Evolutionary conservation across 2,113 vertebrate genomes (phyloP).

Genomic region (Apaloderma vittatum): DNA sequence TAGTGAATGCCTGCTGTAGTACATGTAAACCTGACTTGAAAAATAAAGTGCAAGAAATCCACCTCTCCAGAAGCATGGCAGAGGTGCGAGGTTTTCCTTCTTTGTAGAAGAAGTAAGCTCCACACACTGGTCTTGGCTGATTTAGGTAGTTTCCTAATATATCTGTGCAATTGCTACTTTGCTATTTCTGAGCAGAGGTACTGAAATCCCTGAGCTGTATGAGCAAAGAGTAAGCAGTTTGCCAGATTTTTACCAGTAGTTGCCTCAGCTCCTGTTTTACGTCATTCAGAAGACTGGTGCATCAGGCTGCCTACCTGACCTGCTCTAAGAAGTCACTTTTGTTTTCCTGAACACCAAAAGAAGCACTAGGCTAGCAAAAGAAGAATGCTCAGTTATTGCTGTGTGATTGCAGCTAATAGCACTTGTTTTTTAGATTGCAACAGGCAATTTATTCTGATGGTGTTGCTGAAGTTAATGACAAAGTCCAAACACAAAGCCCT

Average conservation of each 20-base stretch:
- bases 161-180: not conserved
- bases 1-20: not conserved
- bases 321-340: not conserved
- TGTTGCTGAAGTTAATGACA: not conserved
- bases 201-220: not conserved
- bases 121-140: rapidly evolving
- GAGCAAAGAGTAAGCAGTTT: not conserved
- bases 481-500: not conserved
- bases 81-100: not conserved
- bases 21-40: not conserved
- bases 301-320: not conserved
- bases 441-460: not conserved
- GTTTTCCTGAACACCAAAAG: not conserved
- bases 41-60: not conserved
- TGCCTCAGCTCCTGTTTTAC: not conserved
- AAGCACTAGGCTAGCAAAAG: not conserved
- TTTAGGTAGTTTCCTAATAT: not conserved
- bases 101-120: not conserved
- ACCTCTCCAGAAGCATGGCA: not conserved
- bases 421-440: not conserved
- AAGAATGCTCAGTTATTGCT: not conserved
- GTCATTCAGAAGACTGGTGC: not conserved
- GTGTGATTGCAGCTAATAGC: not conserved
- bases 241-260: not conserved
- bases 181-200: not conserved